Base-by-base conservation (phyloP, 1,140 invertebrate genomes). In the Pseudomyrmex gracilis region DNA sequence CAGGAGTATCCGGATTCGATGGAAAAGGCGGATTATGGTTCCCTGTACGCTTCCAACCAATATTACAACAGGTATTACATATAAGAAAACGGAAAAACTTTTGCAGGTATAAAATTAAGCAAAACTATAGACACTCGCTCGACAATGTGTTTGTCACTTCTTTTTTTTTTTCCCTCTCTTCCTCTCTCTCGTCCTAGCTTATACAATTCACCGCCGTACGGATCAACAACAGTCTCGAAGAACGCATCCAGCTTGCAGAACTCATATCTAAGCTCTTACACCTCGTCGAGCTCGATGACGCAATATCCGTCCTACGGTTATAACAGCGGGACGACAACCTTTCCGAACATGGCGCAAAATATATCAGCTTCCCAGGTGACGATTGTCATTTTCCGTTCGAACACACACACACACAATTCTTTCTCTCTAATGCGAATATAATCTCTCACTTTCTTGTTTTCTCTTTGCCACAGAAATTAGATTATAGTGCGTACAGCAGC, bases 61-160 rank as follows among this genome's bases (percentile, higher is more conserved):
- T 96, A 96, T 94, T 96, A 96, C 86, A 96, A 96, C 94, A 96
- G 96, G 96, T 96, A 93, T 2, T 60, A 58, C 20, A 22, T 24
- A 47, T 24, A 43, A 47, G 15, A 24, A 68, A 73, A 71, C 12
- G n/a, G n/a, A 7, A 22, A n/a, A 22, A 58, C 22, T 61, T 17
- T 43, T 53, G 43, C 47, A 22, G 20, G 8, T 45, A 61, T 55
- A 73, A 53, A 45, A 73, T 73, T 15, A 73, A 7, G 4, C 1
- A 34, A 34, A 34, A 34, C 34, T 34, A 34, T 34, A 34, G 34
- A 34, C 34, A 5, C 34, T 34, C 34, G 34, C 0, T 34, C 34
- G 34, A 34, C 34, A 34, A 34, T 34, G 34, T 34, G 34, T 49
- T 53, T 5, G 17, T 64, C 45, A 5, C 2, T 5, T 15, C 49